Percentiles rank a stretch among this genome's conserved stretches.
Evolutionary conservation across 2,113 vertebrate species (phyloP).

Genomic region (Proteles cristata): DNA sequence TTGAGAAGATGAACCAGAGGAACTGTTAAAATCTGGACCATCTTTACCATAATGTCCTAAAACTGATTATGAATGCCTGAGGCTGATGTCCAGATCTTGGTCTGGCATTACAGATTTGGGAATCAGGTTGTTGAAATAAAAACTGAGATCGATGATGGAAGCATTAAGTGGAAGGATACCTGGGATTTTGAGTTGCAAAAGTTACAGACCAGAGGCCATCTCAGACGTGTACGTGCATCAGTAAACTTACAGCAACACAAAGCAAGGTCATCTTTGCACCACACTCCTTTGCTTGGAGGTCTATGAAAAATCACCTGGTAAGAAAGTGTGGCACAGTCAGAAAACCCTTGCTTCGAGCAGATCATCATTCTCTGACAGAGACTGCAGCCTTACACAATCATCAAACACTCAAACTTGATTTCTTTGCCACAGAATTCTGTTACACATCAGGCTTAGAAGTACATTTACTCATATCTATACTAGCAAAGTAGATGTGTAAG

Average conservation of each 20-base stretch:
- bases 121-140: background rate
- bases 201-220: background rate
- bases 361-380: background rate
- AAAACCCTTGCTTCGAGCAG: background rate
- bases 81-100: background rate
- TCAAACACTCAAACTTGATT: background rate
- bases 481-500: background rate
- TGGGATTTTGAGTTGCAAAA: background rate
- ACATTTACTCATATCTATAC: background rate
- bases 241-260: fast-evolving
- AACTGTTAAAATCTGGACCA: background rate
- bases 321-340: background rate
- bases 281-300: background rate
- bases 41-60: background rate
- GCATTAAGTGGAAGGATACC: background rate
- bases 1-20: background rate
- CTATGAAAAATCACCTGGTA: background rate
- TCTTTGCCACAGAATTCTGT: background rate
- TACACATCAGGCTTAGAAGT: background rate
- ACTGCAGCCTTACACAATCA: background rate
- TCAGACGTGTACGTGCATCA: fast-evolving
- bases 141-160: background rate
- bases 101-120: background rate
- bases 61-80: background rate
- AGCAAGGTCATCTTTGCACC: background rate